phyloP scores from a whole-genome alignment of 2,888 invertebrate species.

The Anarsia innoxiella region DNA sequence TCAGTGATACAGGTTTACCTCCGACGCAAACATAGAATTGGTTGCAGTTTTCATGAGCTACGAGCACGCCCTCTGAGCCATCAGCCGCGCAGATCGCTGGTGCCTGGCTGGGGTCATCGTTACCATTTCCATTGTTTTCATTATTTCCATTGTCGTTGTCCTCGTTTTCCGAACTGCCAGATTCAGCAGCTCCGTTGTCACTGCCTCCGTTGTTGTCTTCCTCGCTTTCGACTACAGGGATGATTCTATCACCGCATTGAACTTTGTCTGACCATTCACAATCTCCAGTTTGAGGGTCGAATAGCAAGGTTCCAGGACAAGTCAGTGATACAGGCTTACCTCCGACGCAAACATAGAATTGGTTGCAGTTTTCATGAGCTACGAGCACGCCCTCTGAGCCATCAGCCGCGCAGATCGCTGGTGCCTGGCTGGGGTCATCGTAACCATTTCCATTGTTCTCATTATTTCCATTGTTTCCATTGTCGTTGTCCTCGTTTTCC shows the following conservation, averaged over 20 bases:
- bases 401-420: constrained; percentile 27
- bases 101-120: constrained; percentile 17
- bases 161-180: constrained; percentile 20
- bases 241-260: constrained; percentile 30
- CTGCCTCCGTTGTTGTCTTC: constrained; percentile 1
- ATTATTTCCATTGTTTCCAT: constrained; percentile 1
- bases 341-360: constrained; percentile 32
- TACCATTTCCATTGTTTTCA: neutral
- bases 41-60: constrained; percentile 20
- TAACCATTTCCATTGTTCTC: constrained; percentile 15
- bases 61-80: constrained; percentile 16
- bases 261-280: constrained; percentile 40
- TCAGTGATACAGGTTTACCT: constrained; percentile 24
- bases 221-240: constrained; percentile 16
- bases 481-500: constrained; percentile 7
- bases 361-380: constrained; percentile 36
- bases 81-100: constrained; percentile 15
- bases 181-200: neutral
- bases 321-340: constrained; percentile 26
- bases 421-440: constrained; percentile 31
- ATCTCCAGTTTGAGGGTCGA: constrained; percentile 25
- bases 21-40: constrained; percentile 24
- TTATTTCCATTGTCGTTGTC: constrained; percentile 17
- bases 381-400: constrained; percentile 28
- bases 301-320: constrained; percentile 27